These are phyloP conservation scores for Xiphophorus birchmanni DNA, from an alignment of 2,797 vertebrate species.

Conservation along the genomic window DNA sequence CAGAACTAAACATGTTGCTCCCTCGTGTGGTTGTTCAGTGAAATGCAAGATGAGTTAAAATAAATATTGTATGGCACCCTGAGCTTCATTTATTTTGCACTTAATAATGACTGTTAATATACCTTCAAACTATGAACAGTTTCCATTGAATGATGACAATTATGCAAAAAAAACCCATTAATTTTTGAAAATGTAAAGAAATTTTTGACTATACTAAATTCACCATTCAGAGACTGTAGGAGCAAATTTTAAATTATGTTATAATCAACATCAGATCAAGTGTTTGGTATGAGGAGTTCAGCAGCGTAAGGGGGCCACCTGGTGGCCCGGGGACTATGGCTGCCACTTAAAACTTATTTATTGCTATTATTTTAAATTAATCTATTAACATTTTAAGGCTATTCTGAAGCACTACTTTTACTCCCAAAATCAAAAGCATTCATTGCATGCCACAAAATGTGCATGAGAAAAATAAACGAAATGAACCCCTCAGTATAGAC, in stretches of 20 bases:
- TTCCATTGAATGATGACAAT: not conserved
- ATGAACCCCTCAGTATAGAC: not conserved
- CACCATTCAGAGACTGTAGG: not conserved
- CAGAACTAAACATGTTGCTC: conserved; percentile 31
- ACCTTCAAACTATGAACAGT: not conserved
- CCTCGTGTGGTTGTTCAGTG: conserved; percentile 59
- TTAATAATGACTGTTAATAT: not conserved
- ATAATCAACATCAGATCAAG: not conserved
- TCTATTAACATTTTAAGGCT: not conserved
- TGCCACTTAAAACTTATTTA: not conserved
- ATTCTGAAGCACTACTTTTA: not conserved
- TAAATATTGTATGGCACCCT: not conserved
- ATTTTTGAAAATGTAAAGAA: not conserved
- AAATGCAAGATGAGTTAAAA: conserved; percentile 3
- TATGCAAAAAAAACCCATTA: not conserved
- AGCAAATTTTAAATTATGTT: not conserved
- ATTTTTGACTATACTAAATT: not conserved
- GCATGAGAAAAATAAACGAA: not conserved
- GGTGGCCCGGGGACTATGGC: not conserved
- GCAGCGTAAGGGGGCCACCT: not conserved
- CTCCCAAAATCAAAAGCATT: not conserved
- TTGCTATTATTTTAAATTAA: not conserved
- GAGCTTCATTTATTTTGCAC: not conserved
- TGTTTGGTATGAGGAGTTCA: not conserved
- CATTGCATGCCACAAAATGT: not conserved